These are phyloP conservation scores for Uromys caudimaculatus DNA, from an alignment of 2,797 vertebrate species.

Conservation along the genomic window DNA sequence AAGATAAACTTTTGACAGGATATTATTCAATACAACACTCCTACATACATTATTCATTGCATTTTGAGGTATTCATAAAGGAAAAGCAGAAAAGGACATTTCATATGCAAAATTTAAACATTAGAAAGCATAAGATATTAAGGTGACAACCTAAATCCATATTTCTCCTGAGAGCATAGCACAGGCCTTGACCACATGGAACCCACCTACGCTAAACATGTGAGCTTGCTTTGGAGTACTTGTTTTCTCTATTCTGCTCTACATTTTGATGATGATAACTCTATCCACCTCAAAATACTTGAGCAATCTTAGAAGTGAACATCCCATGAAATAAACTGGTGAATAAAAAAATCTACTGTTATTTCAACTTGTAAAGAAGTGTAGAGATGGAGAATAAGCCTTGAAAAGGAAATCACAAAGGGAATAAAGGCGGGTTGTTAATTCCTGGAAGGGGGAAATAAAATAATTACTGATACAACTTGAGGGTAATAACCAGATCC, in stretches of 20 bases:
- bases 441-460: not conserved
- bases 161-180: not conserved
- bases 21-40: conserved; percentile 23
- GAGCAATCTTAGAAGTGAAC: not conserved
- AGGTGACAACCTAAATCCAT: not conserved
- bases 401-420: not conserved
- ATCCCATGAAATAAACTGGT: not conserved
- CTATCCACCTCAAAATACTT: not conserved
- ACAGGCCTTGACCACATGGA: not conserved
- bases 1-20: conserved; percentile 52
- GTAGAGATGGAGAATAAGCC: not conserved
- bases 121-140: not conserved
- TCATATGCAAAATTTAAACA: not conserved
- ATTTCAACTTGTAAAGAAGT: not conserved
- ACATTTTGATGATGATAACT: not conserved
- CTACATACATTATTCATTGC: conserved; percentile 44
- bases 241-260: not conserved
- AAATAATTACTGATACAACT: not conserved
- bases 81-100: not conserved
- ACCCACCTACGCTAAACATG: not conserved
- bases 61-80: not conserved
- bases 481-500: not conserved
- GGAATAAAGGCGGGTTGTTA: not conserved
- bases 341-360: not conserved
- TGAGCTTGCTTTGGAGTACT: not conserved